Evolutionary conservation across 2,888 invertebrate genomes (phyloP).

Genomic region (Melanchra persicariae): DNA sequence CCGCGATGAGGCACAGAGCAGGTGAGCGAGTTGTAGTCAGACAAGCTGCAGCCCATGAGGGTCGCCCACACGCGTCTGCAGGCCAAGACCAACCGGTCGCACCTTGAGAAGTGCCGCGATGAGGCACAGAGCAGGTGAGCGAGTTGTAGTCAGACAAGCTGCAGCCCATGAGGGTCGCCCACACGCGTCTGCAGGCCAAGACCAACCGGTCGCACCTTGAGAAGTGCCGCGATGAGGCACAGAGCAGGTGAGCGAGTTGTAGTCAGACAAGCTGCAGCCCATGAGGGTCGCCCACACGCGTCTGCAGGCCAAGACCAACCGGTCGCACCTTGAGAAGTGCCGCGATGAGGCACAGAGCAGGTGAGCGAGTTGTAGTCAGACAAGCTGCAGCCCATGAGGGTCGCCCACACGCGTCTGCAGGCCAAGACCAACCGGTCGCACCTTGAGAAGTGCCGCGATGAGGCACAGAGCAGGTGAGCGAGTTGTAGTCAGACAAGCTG

Average conservation of each 20-base stretch:
- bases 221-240: conserved; percentile 96
- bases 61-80: conserved; percentile 94
- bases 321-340: conserved; percentile 87
- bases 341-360: no score
- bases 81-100: not conserved
- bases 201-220: conserved; percentile 97
- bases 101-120: conserved; percentile 93
- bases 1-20: conserved; percentile 95
- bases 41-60: conserved; percentile 95
- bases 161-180: conserved; percentile 95
- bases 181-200: conserved; percentile 97
- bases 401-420: no score
- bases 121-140: no score
- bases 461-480: no score
- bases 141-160: conserved; percentile 92
- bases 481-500: conserved; percentile 92
- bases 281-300: conserved; percentile 96
- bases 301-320: not conserved
- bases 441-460: no score
- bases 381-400: no score
- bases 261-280: conserved; percentile 95
- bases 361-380: no score
- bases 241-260: conserved; percentile 91
- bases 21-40: conserved; percentile 89
- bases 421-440: no score